These are phyloP conservation scores for Podarcis cretensis DNA, from an alignment of 2,113 vertebrate genomes.

Conservation along the genomic window DNA sequence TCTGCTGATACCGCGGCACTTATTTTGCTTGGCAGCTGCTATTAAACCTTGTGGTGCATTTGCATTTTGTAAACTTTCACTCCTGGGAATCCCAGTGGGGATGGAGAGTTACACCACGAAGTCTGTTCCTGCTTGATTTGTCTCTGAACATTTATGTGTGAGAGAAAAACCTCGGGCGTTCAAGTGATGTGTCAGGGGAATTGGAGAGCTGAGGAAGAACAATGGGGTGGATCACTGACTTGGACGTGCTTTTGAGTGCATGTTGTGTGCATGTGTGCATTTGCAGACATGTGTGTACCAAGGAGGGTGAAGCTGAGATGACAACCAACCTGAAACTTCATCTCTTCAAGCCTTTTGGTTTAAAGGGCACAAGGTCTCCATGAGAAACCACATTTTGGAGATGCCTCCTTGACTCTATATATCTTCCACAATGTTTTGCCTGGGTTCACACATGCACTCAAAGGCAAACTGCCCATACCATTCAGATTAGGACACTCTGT, in stretches of 20 bases:
- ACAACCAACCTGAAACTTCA: not conserved
- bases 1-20: conserved; percentile 15
- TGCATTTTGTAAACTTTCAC: conserved; percentile 22
- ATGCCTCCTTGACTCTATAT: not conserved
- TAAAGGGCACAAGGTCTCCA: no score
- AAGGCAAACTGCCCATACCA: not conserved
- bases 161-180: conserved; percentile 1
- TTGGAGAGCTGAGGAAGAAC: not conserved
- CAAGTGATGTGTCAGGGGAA: not conserved
- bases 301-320: not conserved
- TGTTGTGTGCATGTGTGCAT: not conserved
- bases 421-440: not conserved
- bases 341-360: not conserved
- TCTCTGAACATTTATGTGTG: conserved; percentile 1
- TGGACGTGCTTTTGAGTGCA: not conserved
- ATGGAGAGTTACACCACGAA: not conserved
- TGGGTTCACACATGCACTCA: not conserved
- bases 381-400: not conserved
- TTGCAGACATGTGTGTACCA: not conserved
- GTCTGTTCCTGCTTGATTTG: not conserved
- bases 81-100: conserved; percentile 21
- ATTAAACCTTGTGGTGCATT: conserved; percentile 17
- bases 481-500: not conserved
- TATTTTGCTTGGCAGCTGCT: conserved; percentile 33
- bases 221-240: not conserved